These are phyloP conservation scores for Dinoponera quadriceps DNA, from an alignment of 1,140 invertebrate genomes.

Conservation along the genomic window DNA sequence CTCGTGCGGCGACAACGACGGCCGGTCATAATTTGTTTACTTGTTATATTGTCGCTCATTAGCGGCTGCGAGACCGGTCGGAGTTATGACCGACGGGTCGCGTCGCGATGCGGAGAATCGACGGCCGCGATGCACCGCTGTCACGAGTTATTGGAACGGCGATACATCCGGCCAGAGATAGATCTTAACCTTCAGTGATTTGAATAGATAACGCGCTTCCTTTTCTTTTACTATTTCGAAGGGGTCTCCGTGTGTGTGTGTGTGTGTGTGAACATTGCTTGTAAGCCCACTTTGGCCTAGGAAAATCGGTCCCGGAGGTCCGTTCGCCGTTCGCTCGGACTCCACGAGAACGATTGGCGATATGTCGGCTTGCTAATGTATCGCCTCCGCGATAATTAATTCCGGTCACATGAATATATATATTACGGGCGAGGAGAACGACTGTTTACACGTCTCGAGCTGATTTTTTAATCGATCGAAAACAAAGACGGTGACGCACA, in stretches of 20 bases:
- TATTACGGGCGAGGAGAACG: background rate
- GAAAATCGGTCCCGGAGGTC: background rate
- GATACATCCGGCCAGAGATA: slow-evolving; percentile 19
- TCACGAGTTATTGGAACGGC: background rate
- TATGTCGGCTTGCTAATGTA: background rate
- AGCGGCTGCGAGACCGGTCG: slow-evolving; percentile 14
- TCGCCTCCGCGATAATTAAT: slow-evolving; percentile 3
- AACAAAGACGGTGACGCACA: slow-evolving; percentile 14
- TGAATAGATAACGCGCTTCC: slow-evolving; percentile 6
- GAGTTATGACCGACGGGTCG: slow-evolving; percentile 19
- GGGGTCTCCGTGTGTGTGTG: background rate
- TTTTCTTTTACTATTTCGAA: background rate
- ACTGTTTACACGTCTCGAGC: slow-evolving; percentile 28
- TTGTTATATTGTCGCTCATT: slow-evolving; percentile 61
- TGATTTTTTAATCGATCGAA: slow-evolving; percentile 25
- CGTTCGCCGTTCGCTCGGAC: background rate
- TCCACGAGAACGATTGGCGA: background rate
- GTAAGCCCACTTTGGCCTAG: too few species aligned
- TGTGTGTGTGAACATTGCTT: background rate
- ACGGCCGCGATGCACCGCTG: background rate
- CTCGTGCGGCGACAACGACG: slow-evolving; percentile 43
- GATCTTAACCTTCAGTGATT: slow-evolving; percentile 18
- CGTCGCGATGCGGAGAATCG: slow-evolving; percentile 22
- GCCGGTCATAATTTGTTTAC: slow-evolving; percentile 62
- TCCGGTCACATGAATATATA: slow-evolving; percentile 18